Percentiles rank a stretch among this genome's conserved stretches.
Conservation (phyloP, 2,888 invertebrate species). For the Meandrusa payeni region DNA sequence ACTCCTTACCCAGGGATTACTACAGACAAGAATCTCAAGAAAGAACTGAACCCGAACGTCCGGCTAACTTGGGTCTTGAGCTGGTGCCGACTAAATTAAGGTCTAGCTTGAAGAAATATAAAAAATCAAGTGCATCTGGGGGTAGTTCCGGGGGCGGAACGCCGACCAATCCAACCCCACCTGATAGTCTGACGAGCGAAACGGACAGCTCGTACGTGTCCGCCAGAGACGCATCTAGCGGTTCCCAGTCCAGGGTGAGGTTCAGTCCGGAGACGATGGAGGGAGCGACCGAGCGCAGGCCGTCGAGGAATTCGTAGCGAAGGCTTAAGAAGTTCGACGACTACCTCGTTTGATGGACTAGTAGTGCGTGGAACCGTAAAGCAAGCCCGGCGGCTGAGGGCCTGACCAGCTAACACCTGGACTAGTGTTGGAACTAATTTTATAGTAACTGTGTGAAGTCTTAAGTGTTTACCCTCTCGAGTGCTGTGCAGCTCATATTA, state of each 20-base stretch:
- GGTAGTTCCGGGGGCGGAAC: constrained; percentile 85
- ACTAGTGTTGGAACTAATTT: not conserved
- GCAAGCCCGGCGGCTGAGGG: no score
- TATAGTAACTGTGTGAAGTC: not conserved
- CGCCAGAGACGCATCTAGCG: constrained; percentile 87
- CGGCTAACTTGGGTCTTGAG: constrained; percentile 81
- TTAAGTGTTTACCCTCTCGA: no score
- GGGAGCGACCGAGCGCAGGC: constrained; percentile 54
- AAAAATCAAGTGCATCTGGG: constrained; percentile 76
- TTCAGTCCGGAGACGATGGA: constrained; percentile 89
- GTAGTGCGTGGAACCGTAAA: constrained; percentile 27
- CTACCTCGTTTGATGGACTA: constrained; percentile 65
- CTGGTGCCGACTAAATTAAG: constrained; percentile 85
- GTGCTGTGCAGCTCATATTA: no score
- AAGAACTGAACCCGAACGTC: constrained; percentile 59
- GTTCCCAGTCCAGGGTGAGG: constrained; percentile 86
- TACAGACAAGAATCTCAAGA: constrained; percentile 63
- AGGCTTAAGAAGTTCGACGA: constrained; percentile 72
- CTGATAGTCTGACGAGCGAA: constrained; percentile 92
- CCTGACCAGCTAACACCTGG: no score
- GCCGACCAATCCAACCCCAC: constrained; percentile 92
- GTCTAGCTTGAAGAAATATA: constrained; percentile 89
- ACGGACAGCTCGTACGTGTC: constrained; percentile 93
- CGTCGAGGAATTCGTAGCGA: constrained; percentile 70
- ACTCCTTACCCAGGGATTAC: constrained; percentile 61